A percentile compares a stretch with the other conserved stretches of the same genome.
These are phyloP conservation scores for Tympanoctomys barrerae DNA, from an alignment of 2,797 vertebrate genomes.

Conservation along the genomic window DNA sequence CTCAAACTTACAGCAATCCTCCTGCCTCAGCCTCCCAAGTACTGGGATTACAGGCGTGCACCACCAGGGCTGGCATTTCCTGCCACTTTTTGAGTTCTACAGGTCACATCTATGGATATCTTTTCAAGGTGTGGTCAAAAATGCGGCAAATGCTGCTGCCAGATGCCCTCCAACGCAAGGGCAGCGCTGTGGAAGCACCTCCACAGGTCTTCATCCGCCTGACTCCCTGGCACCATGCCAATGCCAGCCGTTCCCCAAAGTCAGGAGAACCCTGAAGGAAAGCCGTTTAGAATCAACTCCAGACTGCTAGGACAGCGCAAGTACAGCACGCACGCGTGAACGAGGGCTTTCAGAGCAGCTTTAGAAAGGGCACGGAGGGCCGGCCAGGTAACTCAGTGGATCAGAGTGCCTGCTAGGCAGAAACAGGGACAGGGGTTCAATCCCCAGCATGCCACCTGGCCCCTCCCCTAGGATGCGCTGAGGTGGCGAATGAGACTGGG, in stretches of 20 bases:
- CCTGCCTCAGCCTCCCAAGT: no score
- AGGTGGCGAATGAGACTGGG: no score
- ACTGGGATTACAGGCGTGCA: no score
- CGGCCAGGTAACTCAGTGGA: no score
- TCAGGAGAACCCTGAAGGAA: neutral
- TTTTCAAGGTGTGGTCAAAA: neutral
- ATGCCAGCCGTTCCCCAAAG: neutral
- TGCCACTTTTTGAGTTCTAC: neutral
- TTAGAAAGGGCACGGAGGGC: neutral
- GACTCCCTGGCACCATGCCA: neutral
- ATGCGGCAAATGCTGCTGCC: neutral
- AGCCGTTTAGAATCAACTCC: neutral
- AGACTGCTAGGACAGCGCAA: neutral
- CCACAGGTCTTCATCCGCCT: neutral
- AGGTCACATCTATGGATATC: neutral
- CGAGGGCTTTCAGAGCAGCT: neutral
- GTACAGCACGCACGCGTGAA: neutral
- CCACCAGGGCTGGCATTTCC: neutral
- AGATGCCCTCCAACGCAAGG: neutral
- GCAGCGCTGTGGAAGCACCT: no score
- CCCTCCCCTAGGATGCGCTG: no score
- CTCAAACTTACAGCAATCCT: no score
- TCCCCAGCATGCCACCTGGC: no score
- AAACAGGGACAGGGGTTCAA: no score
- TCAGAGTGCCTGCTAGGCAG: no score